These are phyloP conservation scores for Temnothorax ravouxi DNA, from an alignment of 2,888 invertebrate species.

Conservation along the genomic window DNA sequence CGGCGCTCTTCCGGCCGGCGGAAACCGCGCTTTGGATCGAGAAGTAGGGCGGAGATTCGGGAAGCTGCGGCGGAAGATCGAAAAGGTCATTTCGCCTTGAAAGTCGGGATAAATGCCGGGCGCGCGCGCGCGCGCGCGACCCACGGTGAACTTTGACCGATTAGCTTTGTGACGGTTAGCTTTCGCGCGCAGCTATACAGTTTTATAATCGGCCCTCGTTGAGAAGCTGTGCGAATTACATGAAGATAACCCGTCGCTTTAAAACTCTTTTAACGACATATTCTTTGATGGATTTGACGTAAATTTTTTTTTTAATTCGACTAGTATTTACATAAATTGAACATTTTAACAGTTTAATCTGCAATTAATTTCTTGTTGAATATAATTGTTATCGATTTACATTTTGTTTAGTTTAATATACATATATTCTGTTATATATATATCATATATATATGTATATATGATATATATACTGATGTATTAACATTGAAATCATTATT, in stretches of 20 bases:
- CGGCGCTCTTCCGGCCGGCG: constrained; percentile 36
- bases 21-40: constrained; percentile 18
- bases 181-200: not conserved
- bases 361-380: not conserved
- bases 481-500: not conserved
- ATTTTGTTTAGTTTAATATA: too few species aligned
- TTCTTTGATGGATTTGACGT: not conserved
- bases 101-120: constrained; percentile 35
- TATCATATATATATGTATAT: too few species aligned
- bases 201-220: constrained; percentile 10
- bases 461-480: too few species aligned
- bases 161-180: constrained; percentile 28
- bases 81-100: constrained; percentile 45
- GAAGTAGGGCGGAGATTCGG: constrained; percentile 1
- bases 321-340: not conserved
- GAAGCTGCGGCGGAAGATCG: not conserved
- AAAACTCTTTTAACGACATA: not conserved
- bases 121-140: not conserved
- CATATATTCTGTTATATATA: too few species aligned
- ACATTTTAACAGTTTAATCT: not conserved
- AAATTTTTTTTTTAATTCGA: not conserved
- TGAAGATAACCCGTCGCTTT: not conserved
- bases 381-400: too few species aligned
- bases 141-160: constrained; percentile 48
- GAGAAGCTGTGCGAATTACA: not conserved